phyloP scores from a whole-genome alignment of 2,113 vertebrate genomes.

The Gyps fulvus region DNA sequence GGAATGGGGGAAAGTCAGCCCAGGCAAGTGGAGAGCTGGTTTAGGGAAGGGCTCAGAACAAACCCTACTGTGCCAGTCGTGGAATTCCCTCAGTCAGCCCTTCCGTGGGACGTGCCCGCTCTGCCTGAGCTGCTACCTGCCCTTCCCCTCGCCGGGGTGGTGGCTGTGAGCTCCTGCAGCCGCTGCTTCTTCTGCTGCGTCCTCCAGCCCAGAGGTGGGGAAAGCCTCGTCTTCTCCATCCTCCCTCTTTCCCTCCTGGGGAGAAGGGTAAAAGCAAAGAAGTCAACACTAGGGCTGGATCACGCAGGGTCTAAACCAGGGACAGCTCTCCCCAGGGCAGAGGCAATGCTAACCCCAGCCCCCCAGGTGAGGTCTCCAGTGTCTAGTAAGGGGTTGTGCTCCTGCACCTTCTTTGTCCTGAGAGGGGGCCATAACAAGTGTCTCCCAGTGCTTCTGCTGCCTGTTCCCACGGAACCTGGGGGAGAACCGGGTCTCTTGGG shows the following conservation, averaged over 20 bases:
- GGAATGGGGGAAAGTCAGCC: neutral
- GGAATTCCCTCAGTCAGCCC: neutral
- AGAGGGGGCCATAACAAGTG: neutral
- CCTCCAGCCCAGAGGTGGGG: neutral
- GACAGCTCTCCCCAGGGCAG: neutral
- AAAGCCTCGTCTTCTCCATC: neutral
- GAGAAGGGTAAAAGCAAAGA: neutral
- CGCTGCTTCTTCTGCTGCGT: rapidly evolving
- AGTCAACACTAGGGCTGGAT: neutral
- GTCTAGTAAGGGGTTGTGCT: neutral
- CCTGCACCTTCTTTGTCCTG: neutral
- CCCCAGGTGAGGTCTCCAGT: neutral
- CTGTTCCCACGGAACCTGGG: neutral
- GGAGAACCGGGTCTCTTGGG: neutral
- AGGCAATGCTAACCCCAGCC: neutral
- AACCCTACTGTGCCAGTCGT: rapidly evolving
- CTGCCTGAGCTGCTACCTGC: neutral
- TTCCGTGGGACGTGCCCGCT: neutral
- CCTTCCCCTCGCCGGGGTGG: rapidly evolving
- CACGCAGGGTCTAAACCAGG: neutral
- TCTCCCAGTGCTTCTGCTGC: neutral
- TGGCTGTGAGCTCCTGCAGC: neutral
- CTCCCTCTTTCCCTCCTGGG: neutral
- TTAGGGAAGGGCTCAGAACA: neutral
- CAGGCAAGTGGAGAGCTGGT: neutral